Evolutionary conservation across 1,140 invertebrate species (phyloP).

Genomic region (Pseudomyrmex flavicornis): DNA sequence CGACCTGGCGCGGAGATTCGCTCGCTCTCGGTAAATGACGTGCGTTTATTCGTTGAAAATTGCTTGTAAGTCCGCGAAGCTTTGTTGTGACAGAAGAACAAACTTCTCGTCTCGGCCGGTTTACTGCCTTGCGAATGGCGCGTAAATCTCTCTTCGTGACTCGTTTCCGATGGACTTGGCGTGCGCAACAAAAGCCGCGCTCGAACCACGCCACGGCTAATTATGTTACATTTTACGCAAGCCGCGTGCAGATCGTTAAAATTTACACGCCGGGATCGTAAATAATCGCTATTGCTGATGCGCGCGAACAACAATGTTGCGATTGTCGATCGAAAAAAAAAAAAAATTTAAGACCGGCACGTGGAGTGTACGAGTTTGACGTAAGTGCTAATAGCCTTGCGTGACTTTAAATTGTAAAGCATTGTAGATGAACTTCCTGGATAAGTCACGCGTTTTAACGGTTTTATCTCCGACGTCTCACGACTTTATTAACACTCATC

Average conservation of each 20-base stretch:
- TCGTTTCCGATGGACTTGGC: slow-evolving; percentile 32
- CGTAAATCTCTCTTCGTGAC: slow-evolving; percentile 52
- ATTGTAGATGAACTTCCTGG: slow-evolving; percentile 39
- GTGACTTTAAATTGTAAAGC: slow-evolving; percentile 61
- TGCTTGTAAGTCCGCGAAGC: neutral
- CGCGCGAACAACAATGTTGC: neutral
- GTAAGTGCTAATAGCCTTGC: slow-evolving; percentile 56
- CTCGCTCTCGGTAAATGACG: neutral
- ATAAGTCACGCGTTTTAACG: slow-evolving; percentile 31
- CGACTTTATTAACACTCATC: slow-evolving; percentile 30
- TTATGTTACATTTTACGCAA: neutral
- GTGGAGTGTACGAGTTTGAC: slow-evolving; percentile 10
- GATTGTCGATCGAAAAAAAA: slow-evolving; percentile 39
- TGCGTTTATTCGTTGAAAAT: slow-evolving; percentile 46
- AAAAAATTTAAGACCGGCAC: neutral
- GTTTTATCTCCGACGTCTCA: slow-evolving; percentile 35
- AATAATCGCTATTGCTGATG: slow-evolving; percentile 31
- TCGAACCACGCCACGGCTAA: neutral
- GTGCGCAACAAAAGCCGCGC: neutral
- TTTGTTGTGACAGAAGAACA: slow-evolving; percentile 24
- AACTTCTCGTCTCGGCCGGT: slow-evolving; percentile 17
- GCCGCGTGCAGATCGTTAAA: neutral
- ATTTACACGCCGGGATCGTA: neutral
- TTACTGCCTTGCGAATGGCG: slow-evolving; percentile 49
- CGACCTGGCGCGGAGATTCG: neutral